A percentile compares a stretch with the other conserved stretches of the same genome.
Conservation (phyloP, 2,113 vertebrate species). For the Tyto alba region DNA sequence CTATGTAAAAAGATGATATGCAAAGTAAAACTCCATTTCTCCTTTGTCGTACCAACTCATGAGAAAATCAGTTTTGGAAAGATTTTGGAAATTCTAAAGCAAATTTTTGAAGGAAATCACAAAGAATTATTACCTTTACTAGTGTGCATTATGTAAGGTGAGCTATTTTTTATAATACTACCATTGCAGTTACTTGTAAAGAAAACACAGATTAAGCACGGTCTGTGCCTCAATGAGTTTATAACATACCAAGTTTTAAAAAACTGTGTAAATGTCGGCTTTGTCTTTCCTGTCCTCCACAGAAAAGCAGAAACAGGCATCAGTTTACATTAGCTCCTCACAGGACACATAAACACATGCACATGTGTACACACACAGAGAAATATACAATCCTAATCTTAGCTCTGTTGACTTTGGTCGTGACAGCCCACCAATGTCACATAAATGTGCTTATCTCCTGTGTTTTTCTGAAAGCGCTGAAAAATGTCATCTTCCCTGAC, state of each 20-base stretch:
- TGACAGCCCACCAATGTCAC: background rate
- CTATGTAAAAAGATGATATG: background rate
- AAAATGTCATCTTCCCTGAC: background rate
- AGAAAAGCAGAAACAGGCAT: background rate
- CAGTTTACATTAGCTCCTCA: background rate
- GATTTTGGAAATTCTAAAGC: background rate
- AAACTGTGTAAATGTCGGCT: background rate
- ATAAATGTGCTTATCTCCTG: background rate
- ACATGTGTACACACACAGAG: background rate
- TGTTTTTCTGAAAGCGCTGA: background rate
- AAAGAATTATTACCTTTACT: background rate
- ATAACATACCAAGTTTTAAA: background rate
- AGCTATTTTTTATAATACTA: background rate
- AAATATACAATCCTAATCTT: background rate
- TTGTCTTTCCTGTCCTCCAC: background rate
- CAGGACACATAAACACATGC: background rate
- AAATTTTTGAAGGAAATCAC: background rate
- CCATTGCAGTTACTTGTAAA: background rate
- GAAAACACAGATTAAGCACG: background rate
- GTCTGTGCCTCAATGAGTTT: background rate
- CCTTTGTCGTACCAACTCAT: background rate
- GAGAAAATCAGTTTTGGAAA: background rate
- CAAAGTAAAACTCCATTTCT: background rate
- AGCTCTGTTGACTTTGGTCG: background rate
- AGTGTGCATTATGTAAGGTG: background rate